Evolutionary conservation across 2,888 invertebrate species (phyloP).

Genomic region (Spilarctia lutea): DNA sequence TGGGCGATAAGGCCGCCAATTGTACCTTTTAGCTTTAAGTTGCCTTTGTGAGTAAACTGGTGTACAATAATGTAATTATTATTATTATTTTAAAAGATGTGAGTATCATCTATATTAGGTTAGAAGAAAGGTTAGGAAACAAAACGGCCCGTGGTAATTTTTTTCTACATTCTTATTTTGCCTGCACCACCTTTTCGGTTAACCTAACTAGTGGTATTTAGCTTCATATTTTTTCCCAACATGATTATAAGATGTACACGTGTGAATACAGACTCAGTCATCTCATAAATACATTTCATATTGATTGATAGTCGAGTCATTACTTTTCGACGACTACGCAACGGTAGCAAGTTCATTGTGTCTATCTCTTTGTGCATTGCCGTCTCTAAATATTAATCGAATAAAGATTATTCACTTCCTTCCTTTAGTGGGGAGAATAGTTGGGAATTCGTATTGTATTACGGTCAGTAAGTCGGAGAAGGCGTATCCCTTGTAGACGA

Average conservation of each 20-base stretch:
- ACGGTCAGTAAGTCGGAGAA: conserved; percentile 52
- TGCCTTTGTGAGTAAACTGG: too few relatives aligned
- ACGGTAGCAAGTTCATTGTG: conserved; percentile 58
- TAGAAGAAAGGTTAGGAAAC: too few relatives aligned
- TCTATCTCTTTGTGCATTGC: conserved; percentile 57
- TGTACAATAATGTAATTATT: too few relatives aligned
- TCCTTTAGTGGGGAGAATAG: conserved; percentile 59
- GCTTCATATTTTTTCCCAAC: not conserved
- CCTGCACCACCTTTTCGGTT: not conserved
- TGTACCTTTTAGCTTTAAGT: too few relatives aligned
- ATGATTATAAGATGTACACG: not conserved
- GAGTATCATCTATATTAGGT: too few relatives aligned
- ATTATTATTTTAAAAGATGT: too few relatives aligned
- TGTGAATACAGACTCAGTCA: conserved; percentile 11
- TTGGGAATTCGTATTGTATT: conserved; percentile 57
- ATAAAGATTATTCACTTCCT: conserved; percentile 79
- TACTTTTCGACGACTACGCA: conserved; percentile 53
- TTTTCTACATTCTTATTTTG: not conserved
- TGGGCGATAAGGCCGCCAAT: too few relatives aligned
- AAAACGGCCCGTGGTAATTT: too few relatives aligned
- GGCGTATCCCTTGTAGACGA: conserved; percentile 60
- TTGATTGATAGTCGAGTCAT: conserved; percentile 53
- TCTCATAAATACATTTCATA: conserved; percentile 20
- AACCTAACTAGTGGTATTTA: not conserved
- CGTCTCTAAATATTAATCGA: conserved; percentile 65